Conservation (phyloP, 2,888 invertebrate genomes). For the Pseudanteris insignis region DNA sequence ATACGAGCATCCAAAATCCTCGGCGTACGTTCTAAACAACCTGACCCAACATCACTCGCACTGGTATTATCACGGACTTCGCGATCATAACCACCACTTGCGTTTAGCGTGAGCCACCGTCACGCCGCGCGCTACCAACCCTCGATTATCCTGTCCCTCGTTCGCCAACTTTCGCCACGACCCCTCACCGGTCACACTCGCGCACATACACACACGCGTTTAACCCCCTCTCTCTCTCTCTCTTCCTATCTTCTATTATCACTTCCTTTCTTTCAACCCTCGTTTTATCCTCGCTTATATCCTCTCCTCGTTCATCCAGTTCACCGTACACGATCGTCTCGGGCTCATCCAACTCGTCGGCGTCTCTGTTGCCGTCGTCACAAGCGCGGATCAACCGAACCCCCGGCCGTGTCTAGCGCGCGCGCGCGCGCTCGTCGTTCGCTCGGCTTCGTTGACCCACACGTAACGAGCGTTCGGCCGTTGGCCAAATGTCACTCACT, state of each 20-base stretch:
- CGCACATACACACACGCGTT: constrained; percentile 21
- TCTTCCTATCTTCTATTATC: not conserved
- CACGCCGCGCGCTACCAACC: not conserved
- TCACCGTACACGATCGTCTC: too few relatives aligned
- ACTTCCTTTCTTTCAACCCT: constrained; percentile 6
- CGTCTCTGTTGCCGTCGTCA: constrained; percentile 38
- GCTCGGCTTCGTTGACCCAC: constrained; percentile 21
- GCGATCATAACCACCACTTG: constrained; percentile 32
- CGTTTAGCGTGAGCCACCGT: not conserved
- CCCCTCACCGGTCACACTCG: constrained; percentile 22
- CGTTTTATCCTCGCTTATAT: not conserved
- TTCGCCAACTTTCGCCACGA: constrained; percentile 4
- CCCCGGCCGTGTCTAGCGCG: constrained; percentile 2
- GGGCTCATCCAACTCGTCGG: constrained; percentile 18
- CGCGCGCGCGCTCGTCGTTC: constrained; percentile 44
- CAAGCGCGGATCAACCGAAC: too few relatives aligned
- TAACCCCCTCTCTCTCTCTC: not conserved
- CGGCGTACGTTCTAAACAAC: constrained; percentile 1
- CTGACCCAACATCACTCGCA: constrained; percentile 24
- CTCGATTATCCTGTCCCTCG: too few relatives aligned
- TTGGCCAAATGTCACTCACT: constrained; percentile 59
- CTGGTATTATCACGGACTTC: constrained; percentile 28
- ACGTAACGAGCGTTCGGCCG: constrained; percentile 47
- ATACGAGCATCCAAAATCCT: constrained; percentile 7
- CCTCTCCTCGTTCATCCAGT: not conserved